phyloP scores from a whole-genome alignment of 2,797 vertebrate genomes.

The Gymnothorax reevesii region DNA sequence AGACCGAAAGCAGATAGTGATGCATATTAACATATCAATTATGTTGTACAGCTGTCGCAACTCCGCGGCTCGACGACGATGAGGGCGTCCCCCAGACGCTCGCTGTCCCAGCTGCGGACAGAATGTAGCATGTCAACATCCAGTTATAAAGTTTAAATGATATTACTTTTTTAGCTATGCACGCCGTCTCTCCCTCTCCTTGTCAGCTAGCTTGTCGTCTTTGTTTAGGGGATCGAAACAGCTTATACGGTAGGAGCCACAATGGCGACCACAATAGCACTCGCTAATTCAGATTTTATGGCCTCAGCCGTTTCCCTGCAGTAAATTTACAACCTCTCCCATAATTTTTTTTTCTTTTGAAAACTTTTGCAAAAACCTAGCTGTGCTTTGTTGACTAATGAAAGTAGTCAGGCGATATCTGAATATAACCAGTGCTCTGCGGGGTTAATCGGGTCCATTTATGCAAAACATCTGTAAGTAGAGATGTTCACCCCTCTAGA shows the following conservation, averaged over 20 bases:
- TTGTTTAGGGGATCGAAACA: background rate
- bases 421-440: too few relatives aligned
- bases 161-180: background rate
- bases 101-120: constrained; percentile 40
- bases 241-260: background rate
- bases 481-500: background rate
- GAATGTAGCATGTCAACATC: constrained; percentile 31
- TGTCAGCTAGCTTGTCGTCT: background rate
- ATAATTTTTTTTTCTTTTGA: too few relatives aligned
- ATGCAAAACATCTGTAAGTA: background rate
- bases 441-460: too few relatives aligned
- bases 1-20: constrained; percentile 71
- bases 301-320: background rate
- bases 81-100: constrained; percentile 65
- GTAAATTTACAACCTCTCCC: background rate
- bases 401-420: too few relatives aligned
- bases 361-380: too few relatives aligned
- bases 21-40: constrained; percentile 68
- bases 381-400: too few relatives aligned
- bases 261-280: background rate
- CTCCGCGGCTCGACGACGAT: constrained; percentile 45
- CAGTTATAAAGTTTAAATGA: background rate
- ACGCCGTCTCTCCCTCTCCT: background rate
- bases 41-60: constrained; percentile 72
- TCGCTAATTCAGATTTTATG: background rate